These are phyloP conservation scores for Chaetodon auriga DNA, from an alignment of 2,113 vertebrate species.

Conservation along the genomic window DNA sequence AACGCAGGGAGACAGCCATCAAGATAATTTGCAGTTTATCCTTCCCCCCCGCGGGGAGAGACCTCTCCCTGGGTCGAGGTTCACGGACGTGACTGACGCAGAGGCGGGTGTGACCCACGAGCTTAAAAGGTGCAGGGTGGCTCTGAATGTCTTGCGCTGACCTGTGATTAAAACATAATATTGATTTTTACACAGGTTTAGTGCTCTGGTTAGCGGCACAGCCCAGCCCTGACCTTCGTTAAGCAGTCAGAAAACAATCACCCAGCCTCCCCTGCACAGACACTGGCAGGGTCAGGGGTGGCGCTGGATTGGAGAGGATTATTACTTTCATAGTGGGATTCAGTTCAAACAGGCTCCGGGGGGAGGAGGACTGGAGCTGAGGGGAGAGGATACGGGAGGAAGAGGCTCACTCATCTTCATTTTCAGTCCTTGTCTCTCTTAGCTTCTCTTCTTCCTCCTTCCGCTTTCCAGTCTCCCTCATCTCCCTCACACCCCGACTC, in stretches of 20 bases:
- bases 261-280: slow-evolving; percentile 52
- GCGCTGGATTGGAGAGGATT: slow-evolving; percentile 64
- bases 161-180: slow-evolving; percentile 66
- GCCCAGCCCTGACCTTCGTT: slow-evolving; percentile 48
- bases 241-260: slow-evolving; percentile 75
- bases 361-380: slow-evolving; percentile 16
- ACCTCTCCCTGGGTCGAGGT: slow-evolving; percentile 14
- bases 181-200: slow-evolving; percentile 52
- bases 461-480: slow-evolving; percentile 23
- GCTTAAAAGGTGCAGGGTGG: not conserved
- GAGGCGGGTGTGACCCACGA: slow-evolving; percentile 2
- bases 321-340: slow-evolving; percentile 70
- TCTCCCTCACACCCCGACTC: not conserved
- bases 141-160: not conserved
- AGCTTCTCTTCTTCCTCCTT: slow-evolving; percentile 18
- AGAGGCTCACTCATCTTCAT: slow-evolving; percentile 29
- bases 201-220: slow-evolving; percentile 24
- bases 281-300: slow-evolving; percentile 65
- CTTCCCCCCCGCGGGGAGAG: not conserved
- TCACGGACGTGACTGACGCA: slow-evolving; percentile 21
- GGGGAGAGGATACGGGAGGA: slow-evolving; percentile 11
- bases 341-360: slow-evolving; percentile 48
- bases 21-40: slow-evolving; percentile 43
- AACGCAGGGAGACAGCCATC: not conserved
- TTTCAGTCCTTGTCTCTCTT: slow-evolving; percentile 13